Conservation (phyloP, 30 jellyfish, hydroid and myxozoan genomes). For the Aurelia coerulea region DNA sequence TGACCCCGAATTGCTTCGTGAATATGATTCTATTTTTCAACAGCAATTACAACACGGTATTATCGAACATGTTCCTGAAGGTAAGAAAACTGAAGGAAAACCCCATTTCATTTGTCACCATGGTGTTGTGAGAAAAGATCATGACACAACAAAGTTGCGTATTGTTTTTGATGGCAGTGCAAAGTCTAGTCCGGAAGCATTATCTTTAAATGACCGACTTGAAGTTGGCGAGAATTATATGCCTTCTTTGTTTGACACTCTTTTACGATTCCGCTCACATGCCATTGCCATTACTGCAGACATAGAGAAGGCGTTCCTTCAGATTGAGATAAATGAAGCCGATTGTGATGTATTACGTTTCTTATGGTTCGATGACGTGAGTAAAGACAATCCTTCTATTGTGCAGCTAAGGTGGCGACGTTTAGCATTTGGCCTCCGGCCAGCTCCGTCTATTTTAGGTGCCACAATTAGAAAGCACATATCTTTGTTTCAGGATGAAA, state of each 20-base stretch:
- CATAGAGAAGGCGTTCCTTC: constrained; percentile 6
- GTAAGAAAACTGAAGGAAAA: not conserved
- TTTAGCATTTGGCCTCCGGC: not conserved
- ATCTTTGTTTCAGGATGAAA: constrained; percentile 3
- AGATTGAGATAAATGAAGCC: not conserved
- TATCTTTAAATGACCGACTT: constrained; percentile 23
- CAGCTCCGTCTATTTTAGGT: not conserved
- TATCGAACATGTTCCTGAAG: constrained; percentile 25
- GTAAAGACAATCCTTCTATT: not conserved
- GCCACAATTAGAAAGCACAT: constrained; percentile 12
- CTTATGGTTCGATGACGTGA: constrained; percentile 1
- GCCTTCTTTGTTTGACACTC: not conserved
- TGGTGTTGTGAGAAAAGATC: constrained; percentile 47
- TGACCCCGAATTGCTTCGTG: constrained; percentile 36
- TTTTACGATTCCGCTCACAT: constrained; percentile 21
- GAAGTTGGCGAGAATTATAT: constrained; percentile 9
- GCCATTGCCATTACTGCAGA: constrained; percentile 10
- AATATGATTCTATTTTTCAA: constrained; percentile 44
- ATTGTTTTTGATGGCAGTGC: constrained; percentile 54
- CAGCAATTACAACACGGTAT: constrained; percentile 29
- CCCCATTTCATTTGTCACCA: constrained; percentile 45
- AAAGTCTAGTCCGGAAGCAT: constrained; percentile 17
- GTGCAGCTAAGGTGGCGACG: not conserved
- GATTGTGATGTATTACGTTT: not conserved
- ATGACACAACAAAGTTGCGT: constrained; percentile 45